Conservation (phyloP, 2,113 vertebrate genomes). For the Toxostoma redivivum region DNA sequence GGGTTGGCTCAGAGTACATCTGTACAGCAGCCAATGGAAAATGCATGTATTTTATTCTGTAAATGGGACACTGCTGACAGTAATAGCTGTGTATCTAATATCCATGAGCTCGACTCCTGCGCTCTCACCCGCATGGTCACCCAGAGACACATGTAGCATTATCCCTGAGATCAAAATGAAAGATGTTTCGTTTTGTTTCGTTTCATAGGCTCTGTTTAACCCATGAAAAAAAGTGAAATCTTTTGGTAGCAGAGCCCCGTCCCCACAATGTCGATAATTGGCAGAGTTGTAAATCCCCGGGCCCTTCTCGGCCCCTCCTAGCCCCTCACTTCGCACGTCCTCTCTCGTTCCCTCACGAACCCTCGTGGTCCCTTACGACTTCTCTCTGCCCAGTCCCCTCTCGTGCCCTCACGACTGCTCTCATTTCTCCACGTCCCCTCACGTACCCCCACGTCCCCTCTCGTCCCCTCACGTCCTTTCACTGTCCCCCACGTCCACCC, state of each 20-base stretch:
- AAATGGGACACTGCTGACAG: neutral
- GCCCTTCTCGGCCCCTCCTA: no score
- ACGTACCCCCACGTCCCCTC: no score
- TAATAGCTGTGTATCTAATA: neutral
- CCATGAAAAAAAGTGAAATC: neutral
- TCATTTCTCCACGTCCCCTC: no score
- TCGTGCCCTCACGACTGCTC: accelerated
- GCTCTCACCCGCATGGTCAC: neutral
- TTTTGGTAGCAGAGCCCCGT: neutral
- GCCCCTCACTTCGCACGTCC: no score
- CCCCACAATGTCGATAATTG: neutral
- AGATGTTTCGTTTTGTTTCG: no score
- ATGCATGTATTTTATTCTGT: neutral
- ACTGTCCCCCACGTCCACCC: accelerated
- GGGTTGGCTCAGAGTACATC: neutral
- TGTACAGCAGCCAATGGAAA: neutral
- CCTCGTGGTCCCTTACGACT: neutral
- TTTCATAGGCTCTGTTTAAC: neutral
- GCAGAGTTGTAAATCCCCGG: neutral
- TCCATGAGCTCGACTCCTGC: neutral
- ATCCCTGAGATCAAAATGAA: accelerated
- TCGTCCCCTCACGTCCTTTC: neutral
- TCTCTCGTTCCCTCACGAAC: neutral
- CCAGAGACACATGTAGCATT: neutral
- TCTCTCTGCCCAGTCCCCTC: neutral